Evolutionary conservation across 2,888 invertebrate species (phyloP).

Genomic region (Criorhina ranunculi): DNA sequence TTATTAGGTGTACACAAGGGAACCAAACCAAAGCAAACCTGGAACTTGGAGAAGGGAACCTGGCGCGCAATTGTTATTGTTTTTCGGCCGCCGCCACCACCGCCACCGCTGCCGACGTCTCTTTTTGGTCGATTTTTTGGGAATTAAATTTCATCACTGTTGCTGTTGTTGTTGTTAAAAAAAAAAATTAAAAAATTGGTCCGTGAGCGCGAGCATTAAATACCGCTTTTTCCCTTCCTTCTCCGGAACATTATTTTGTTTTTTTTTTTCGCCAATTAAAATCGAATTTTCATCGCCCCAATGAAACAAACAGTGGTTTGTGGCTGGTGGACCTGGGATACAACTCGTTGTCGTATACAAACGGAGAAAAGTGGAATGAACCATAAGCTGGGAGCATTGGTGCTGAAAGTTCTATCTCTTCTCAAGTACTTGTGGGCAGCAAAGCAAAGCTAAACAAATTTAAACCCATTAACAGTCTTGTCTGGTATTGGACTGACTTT

Average conservation of each 20-base stretch:
- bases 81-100: constrained; percentile 30
- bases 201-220: constrained; percentile 68
- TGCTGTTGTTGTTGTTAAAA: constrained; percentile 16
- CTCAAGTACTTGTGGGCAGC: constrained; percentile 14
- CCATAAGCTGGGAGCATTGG: constrained; percentile 42
- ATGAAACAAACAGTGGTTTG: constrained; percentile 47
- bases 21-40: constrained; percentile 14
- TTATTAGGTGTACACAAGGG: constrained; percentile 45
- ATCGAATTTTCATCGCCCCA: constrained; percentile 70
- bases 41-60: constrained; percentile 37
- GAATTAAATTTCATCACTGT: constrained; percentile 46
- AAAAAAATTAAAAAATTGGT: constrained; percentile 54
- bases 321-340: no score
- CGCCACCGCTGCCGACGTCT: background rate
- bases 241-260: background rate
- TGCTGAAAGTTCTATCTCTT: constrained; percentile 48
- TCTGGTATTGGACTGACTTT: constrained; percentile 2
- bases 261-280: constrained; percentile 66
- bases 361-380: constrained; percentile 58
- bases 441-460: constrained; percentile 43
- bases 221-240: constrained; percentile 22
- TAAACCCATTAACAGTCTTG: constrained; percentile 46
- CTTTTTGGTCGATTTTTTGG: constrained; percentile 21
- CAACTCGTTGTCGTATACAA: background rate
- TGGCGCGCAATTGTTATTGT: constrained; percentile 44